Base-by-base conservation (phyloP, 2,797 vertebrate genomes). In the Rhinella marina region DNA sequence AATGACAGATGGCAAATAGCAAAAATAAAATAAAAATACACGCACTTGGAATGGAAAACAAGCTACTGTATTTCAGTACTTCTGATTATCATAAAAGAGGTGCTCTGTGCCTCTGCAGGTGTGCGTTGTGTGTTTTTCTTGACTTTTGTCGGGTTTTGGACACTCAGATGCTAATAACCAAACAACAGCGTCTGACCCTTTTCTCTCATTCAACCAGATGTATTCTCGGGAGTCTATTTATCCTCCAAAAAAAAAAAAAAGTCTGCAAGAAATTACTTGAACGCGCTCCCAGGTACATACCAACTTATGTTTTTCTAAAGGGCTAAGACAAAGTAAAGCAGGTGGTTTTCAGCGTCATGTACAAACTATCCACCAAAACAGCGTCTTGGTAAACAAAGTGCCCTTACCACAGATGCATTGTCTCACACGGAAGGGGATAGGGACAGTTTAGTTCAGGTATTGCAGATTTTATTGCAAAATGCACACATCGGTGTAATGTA, bases 1-100 rank as follows among this genome's bases (percentile, higher is more conserved):
- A 92, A 92, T 90, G 92, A 92, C 92, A 93, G 92, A 93, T 92
- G 91, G 92, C 91, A 92, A 93, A 90, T 87, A n/a, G 78, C 0
- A 0, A 0, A 0, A 90, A 92, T 90, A 90, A 84, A 85, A 85
- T 76, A 85, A 64, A 72, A 76, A 77, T 75, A 77, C 83, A 48
- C 83, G 52, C 50, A 88, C 91, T 90, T 62, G 90, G 91, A 90
- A 92, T 89, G 91, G 89, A 88, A 91, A 85, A 75, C 86, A 88
- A 90, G 91, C 88, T 92, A 88, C 90, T 93, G 92, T 92, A 92
- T 92, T 93, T 92, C 91, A 90, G 91, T 90, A 88, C 57, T 59
- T 91, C 90, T 92, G 90, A 90, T 76, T 89, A 90, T 88, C 88
- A 82, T 93, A 90, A 87, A 90, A 76, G 87, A 90, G 90, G 90